phyloP scores from a whole-genome alignment of 2,888 invertebrate species.

The Zhengitettix transpicula region DNA sequence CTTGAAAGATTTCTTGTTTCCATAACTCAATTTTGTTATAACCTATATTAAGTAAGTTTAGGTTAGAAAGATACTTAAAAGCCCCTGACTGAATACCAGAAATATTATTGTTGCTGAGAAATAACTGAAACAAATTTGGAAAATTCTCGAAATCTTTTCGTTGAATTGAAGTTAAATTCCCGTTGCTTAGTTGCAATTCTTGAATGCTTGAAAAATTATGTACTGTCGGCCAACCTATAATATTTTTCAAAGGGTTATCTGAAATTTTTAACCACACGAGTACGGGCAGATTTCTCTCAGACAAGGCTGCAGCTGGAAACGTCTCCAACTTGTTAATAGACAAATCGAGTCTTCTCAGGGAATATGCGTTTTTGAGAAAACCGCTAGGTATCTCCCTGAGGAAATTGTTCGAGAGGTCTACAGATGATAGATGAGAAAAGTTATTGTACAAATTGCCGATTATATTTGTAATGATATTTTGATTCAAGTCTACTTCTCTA shows the following conservation, averaged over 20 bases:
- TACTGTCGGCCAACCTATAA: conserved; percentile 38
- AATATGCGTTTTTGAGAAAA: conserved; percentile 57
- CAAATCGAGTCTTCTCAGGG: conserved; percentile 56
- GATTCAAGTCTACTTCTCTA: conserved; percentile 41
- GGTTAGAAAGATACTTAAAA: conserved; percentile 30
- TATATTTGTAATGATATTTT: conserved; percentile 35
- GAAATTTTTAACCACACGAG: conserved; percentile 66
- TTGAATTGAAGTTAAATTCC: neutral
- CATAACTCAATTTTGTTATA: conserved; percentile 65
- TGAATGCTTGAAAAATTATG: conserved; percentile 47
- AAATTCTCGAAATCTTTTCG: conserved; percentile 57
- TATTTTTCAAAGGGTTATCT: conserved; percentile 59
- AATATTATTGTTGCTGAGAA: conserved; percentile 34
- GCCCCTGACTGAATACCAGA: neutral
- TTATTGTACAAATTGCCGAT: conserved; percentile 61
- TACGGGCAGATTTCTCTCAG: conserved; percentile 54
- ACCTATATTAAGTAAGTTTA: conserved; percentile 67
- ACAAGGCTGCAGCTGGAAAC: conserved; percentile 59
- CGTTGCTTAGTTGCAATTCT: neutral
- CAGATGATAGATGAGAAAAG: conserved; percentile 51
- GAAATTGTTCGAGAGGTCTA: conserved; percentile 61
- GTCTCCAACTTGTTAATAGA: conserved; percentile 63
- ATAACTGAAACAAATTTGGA: conserved; percentile 57
- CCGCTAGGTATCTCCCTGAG: conserved; percentile 62
- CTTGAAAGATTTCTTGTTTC: conserved; percentile 68